Conservation (phyloP, 1,140 invertebrate genomes). For the Adoxophyes honmai region DNA sequence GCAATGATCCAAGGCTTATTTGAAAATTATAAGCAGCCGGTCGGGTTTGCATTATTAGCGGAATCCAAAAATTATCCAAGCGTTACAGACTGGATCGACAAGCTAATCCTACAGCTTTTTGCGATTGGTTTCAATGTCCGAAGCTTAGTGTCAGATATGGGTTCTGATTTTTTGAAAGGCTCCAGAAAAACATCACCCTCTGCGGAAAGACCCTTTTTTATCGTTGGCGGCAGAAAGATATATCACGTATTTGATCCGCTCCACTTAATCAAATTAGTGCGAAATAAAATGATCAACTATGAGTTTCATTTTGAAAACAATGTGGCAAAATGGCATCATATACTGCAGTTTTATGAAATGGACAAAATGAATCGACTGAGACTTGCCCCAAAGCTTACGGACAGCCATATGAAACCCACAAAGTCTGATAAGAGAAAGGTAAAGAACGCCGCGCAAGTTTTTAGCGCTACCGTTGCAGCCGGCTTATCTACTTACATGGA, state of each 20-base stretch:
- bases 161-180: conserved; percentile 21
- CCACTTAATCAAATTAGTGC: conserved; percentile 24
- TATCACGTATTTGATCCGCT: conserved; percentile 27
- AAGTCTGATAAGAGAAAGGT: conserved; percentile 19
- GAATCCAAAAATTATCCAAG: conserved; percentile 19
- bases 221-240: conserved; percentile 20
- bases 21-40: conserved; percentile 24
- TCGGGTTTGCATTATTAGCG: conserved; percentile 24
- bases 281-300: not conserved
- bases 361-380: conserved; percentile 22
- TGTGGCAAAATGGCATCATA: conserved; percentile 27
- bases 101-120: conserved; percentile 22
- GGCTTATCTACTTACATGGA: conserved; percentile 19
- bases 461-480: conserved; percentile 19
- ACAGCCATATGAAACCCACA: conserved; percentile 24
- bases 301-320: conserved; percentile 10
- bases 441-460: conserved; percentile 14
- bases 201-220: conserved; percentile 22
- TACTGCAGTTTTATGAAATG: conserved; percentile 26
- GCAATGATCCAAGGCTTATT: conserved; percentile 27
- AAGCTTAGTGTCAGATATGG: conserved; percentile 20
- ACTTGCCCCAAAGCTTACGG: conserved; percentile 22
- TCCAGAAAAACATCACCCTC: conserved; percentile 16
- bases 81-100: conserved; percentile 27
- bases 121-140: conserved; percentile 27